These are phyloP conservation scores for Pycnonotus jocosus DNA, from an alignment of 2,113 vertebrate genomes.

Conservation along the genomic window DNA sequence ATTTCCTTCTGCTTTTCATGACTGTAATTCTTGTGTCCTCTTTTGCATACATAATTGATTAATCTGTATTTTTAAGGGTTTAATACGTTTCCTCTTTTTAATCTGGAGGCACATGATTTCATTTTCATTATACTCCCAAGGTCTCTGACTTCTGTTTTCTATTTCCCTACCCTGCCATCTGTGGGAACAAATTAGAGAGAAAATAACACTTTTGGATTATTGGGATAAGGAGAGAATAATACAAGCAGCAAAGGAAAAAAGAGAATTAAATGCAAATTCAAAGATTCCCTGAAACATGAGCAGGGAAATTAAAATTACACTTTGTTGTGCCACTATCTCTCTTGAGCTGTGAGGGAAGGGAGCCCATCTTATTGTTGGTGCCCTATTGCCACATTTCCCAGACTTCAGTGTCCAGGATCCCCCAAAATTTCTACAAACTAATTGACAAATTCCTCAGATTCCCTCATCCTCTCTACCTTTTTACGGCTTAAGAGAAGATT, in stretches of 20 bases:
- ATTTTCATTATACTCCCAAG: conserved; percentile 51
- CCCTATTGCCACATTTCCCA: background rate
- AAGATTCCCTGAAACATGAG: background rate
- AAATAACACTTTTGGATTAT: conserved; percentile 36
- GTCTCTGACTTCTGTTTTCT: conserved; percentile 46
- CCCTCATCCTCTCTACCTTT: background rate
- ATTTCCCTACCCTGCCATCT: conserved; percentile 4
- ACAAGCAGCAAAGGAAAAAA: background rate
- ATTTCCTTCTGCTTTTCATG: conserved; percentile 60
- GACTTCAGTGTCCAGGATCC: background rate
- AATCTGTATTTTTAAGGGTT: conserved; percentile 67
- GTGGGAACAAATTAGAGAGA: conserved; percentile 21
- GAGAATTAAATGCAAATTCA: background rate
- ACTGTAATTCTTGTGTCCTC: conserved; percentile 60
- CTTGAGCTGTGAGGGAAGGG: background rate
- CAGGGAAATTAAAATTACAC: background rate
- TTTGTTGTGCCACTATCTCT: background rate
- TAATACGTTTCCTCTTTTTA: conserved; percentile 48
- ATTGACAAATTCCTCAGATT: background rate
- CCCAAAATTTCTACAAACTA: background rate
- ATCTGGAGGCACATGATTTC: conserved; percentile 45
- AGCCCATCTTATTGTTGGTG: accelerated
- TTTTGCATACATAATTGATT: conserved; percentile 71
- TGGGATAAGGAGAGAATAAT: conserved; percentile 24
- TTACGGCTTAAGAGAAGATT: background rate